Base-by-base conservation (phyloP, 2,113 vertebrate genomes). In the Scalopus aquaticus region DNA sequence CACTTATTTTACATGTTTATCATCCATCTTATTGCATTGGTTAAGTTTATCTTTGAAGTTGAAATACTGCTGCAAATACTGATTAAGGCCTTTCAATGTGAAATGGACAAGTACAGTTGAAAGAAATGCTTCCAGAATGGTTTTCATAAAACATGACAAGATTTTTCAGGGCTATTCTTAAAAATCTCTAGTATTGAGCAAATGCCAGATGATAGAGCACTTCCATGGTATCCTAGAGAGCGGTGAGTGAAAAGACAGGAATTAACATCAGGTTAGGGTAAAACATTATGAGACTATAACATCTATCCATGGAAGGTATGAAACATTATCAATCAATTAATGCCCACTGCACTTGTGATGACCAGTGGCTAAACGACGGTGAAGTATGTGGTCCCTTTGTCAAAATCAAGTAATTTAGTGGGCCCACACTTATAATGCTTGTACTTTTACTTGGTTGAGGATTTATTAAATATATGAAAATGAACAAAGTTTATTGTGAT, bases 31-130 rank as follows among this genome's bases (percentile, higher is more conserved):
- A 60, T 19, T 76, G 60, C 15, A 30, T 32, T 46, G 26, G 15
- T 69, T 70, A 78, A 89, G 12, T 42, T 88, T 35, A n/a, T 77
- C 84, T 84, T 76, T 70, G 83, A 83, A 60, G 79, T 67, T 65
- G 44, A 65, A 92, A 84, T 72, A 51, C 24, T 44, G 51, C 49
- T 7, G 11, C 51, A 76, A 87, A 82, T 22, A 44, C 49, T 85
- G 11, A 82, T n/a, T n/a, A 86, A 94, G 17, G 17, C 24, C 73
- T 90, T 87, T 76, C 9, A 3, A n/a, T 62, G 3, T 8, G 42
- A 80, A 80, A 90, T 42, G 51, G 46, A 64, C 39, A 65, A 69
- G 62, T 67, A 10, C 49, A 82, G 32, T 64, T 12, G 32, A 78
- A 56, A 77, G 17, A 79, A 88, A 70, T 51, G 37, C 42, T 79